These are phyloP conservation scores for Plestiodon gilberti DNA, from an alignment of 2,113 vertebrate genomes.

Conservation along the genomic window DNA sequence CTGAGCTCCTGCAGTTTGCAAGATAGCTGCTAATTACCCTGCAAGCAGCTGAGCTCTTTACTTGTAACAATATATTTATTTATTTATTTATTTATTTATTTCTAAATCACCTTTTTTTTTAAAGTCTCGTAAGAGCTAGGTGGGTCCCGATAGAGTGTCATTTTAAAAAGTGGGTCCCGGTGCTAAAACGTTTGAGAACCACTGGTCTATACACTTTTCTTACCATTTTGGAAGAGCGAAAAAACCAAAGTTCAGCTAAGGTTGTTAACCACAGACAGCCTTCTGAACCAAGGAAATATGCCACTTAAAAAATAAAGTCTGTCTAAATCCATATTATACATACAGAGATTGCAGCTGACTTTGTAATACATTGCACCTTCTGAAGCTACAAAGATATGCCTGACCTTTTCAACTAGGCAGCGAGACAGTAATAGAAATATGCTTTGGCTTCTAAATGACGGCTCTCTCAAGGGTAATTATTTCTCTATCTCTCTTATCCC, in stretches of 20 bases:
- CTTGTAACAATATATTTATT: too few relatives aligned
- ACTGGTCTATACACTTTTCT: background rate
- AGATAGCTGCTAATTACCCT: too few relatives aligned
- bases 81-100: too few relatives aligned
- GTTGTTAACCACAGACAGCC: background rate
- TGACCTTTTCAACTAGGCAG: conserved; percentile 2
- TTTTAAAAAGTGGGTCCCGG: too few relatives aligned
- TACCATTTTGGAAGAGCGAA: background rate
- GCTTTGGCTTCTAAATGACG: background rate
- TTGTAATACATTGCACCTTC: background rate
- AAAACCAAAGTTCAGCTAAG: background rate
- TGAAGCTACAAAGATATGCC: background rate
- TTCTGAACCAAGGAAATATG: background rate
- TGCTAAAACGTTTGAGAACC: too few relatives aligned
- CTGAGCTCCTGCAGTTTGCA: too few relatives aligned
- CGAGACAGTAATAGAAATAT: background rate
- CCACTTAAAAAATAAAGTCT: background rate
- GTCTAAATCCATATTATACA: background rate
- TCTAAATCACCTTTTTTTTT: too few relatives aligned
- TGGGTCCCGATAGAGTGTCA: too few relatives aligned
- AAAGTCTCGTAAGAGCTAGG: too few relatives aligned
- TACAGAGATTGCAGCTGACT: background rate
- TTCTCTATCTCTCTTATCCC: background rate
- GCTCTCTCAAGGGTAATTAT: conserved; percentile 1
- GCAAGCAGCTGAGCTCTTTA: too few relatives aligned